Evolutionary conservation across 2,888 invertebrate genomes (phyloP).

Genomic region (Matsumyia berberina): DNA sequence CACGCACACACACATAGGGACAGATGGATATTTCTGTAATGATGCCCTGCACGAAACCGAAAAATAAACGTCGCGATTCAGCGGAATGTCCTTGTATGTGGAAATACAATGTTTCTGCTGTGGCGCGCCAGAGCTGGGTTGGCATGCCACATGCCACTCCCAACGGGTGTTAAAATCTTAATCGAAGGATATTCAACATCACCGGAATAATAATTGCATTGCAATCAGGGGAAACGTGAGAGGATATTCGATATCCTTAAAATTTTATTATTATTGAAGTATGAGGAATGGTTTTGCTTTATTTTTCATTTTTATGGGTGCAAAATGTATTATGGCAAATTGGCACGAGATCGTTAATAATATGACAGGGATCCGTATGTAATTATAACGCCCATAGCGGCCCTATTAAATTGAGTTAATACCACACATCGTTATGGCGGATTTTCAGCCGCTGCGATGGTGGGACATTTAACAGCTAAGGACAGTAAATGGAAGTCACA

Average conservation of each 20-base stretch:
- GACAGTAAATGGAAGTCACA: too few species aligned
- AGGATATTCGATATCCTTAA: slow-evolving; percentile 60
- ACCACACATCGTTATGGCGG: too few species aligned
- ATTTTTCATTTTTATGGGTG: slow-evolving; percentile 33
- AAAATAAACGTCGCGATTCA: slow-evolving; percentile 3
- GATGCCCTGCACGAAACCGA: slow-evolving; percentile 40
- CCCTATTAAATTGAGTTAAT: too few species aligned
- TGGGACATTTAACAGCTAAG: too few species aligned
- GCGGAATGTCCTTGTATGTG: slow-evolving; percentile 13
- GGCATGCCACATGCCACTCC: slow-evolving; percentile 21
- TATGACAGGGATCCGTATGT: slow-evolving; percentile 23
- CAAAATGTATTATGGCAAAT: slow-evolving; percentile 39
- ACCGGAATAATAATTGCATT: slow-evolving; percentile 69
- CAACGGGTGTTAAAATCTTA: slow-evolving; percentile 47
- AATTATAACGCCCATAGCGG: slow-evolving; percentile 35
- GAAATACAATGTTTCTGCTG: slow-evolving; percentile 1
- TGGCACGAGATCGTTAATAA: slow-evolving; percentile 71
- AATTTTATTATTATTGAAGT: slow-evolving; percentile 55
- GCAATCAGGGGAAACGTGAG: slow-evolving; percentile 57
- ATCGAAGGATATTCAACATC: slow-evolving; percentile 60
- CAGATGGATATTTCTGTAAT: slow-evolving; percentile 6
- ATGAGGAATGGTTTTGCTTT: slow-evolving; percentile 8
- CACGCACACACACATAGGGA: too few species aligned
- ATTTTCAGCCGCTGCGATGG: too few species aligned
- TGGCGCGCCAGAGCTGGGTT: too few species aligned